Evolutionary conservation across 92 coral and sea anemone genomes (phyloP).

Genomic region (Phenganax marumi): DNA sequence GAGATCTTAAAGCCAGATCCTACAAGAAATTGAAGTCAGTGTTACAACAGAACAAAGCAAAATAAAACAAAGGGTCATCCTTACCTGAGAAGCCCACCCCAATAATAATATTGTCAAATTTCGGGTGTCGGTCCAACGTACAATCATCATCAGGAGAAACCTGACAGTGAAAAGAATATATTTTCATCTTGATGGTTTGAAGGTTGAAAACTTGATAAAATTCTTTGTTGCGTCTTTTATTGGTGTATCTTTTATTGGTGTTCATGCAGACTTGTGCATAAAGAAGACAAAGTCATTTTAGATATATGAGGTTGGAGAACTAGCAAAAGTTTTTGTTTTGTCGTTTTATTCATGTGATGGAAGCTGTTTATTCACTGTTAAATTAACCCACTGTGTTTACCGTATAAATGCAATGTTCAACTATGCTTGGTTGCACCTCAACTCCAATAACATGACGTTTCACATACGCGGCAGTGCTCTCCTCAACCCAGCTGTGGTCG

Average conservation of each 20-base stretch:
- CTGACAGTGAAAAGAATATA: slow-evolving; percentile 28
- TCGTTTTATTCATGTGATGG: too few relatives aligned
- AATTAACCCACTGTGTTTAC: slow-evolving; percentile 49
- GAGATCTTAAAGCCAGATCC: slow-evolving; percentile 87
- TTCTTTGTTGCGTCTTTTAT: too few relatives aligned
- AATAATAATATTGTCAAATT: slow-evolving; percentile 65
- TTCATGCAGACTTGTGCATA: not conserved
- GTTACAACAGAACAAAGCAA: not conserved
- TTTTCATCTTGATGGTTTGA: too few relatives aligned
- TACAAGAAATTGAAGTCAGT: slow-evolving; percentile 1
- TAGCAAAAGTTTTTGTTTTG: too few relatives aligned
- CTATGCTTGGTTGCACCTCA: slow-evolving; percentile 70
- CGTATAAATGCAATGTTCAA: slow-evolving; percentile 86
- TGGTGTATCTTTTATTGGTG: too few relatives aligned
- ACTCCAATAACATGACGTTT: slow-evolving; percentile 58
- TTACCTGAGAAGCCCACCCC: slow-evolving; percentile 90
- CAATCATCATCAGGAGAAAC: slow-evolving; percentile 61
- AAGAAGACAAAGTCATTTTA: not conserved
- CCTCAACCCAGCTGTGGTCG: not conserved
- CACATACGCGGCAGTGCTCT: slow-evolving; percentile 37
- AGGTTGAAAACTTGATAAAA: too few relatives aligned
- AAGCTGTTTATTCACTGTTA: too few relatives aligned
- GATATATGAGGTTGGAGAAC: too few relatives aligned
- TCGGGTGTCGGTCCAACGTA: slow-evolving; percentile 76
- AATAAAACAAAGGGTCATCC: not conserved